Evolutionary conservation across 2,888 invertebrate genomes (phyloP), one percentile per base, ranked within the genome.

Genomic region (Pterostichus niger): DNA sequence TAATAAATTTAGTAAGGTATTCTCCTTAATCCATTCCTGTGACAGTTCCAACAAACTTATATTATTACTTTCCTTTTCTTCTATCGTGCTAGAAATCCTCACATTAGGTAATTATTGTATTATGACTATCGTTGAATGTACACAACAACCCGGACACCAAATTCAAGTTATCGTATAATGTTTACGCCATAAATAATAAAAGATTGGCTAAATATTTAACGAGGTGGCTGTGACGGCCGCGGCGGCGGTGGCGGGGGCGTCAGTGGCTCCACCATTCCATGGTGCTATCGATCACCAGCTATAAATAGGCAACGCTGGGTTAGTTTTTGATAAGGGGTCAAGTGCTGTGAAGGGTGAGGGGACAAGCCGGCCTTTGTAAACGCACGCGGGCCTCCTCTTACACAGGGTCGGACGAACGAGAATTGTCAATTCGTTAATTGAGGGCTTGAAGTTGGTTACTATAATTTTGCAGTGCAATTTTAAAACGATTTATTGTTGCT

Each of bases 261-360:
- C 24, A 24, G 40, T 9, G 40, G 4, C 24, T 33, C 33, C 33
- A 59, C 40, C 40, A 40, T 40, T 31, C 59, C 24, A 24, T 11
- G 59, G 24, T 13, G 46, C 24, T 46, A 73, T 73, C 73, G 73
- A 73, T 73, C 73, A 73, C 46, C 44, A 33, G 24, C 46, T 73
- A 73, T 73, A 73, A 73, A 73, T 73, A 73, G 73, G 46, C 73
- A n/a, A 73, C 73, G 73, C 31, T 73, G 73, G 73, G 44, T 73
- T 49, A 49, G 46, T 73, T 73, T 73, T 73, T 73, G 73, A 73
- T 49, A 73, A 49, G 73, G 73, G 73, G 73, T 73, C 73, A 73
- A 73, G 73, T 46, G 73, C 64, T 64, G 64, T 31, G 35, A 40
- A 13, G 35, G 40, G 40, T 40, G 64, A 64, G 49, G 11, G 49